phyloP scores from a whole-genome alignment of 2,113 vertebrate species.

The Hyperopisus bebe region DNA sequence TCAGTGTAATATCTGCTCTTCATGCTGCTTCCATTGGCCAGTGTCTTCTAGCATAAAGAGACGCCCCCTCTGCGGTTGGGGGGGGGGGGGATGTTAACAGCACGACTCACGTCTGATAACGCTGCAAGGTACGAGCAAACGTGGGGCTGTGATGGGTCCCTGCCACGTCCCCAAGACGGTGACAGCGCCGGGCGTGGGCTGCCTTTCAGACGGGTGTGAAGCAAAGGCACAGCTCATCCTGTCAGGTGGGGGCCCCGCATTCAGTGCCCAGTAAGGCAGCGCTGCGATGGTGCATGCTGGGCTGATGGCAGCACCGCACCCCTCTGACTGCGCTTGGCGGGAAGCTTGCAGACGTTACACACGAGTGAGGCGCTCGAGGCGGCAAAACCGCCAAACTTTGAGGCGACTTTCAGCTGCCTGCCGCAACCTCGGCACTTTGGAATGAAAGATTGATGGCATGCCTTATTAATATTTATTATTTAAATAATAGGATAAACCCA shows the following conservation, averaged over 20 bases:
- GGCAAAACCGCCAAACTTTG: neutral
- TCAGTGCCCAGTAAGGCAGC: neutral
- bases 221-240: neutral
- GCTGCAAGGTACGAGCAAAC: neutral
- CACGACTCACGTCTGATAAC: neutral
- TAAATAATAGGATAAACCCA: conserved; percentile 2
- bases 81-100: neutral
- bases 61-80: neutral
- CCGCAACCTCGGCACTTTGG: neutral
- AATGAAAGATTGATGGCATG: neutral
- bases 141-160: neutral
- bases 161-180: neutral
- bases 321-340: neutral
- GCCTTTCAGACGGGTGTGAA: neutral
- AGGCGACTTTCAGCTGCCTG: neutral
- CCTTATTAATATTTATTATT: conserved; percentile 7
- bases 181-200: neutral
- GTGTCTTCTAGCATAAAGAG: neutral
- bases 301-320: neutral
- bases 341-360: neutral
- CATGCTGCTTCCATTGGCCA: neutral
- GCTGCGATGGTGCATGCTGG: neutral
- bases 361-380: neutral
- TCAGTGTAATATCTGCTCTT: neutral
- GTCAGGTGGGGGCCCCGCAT: neutral